phyloP scores from a whole-genome alignment of 2,888 invertebrate species.

The Lobophora halterata region DNA sequence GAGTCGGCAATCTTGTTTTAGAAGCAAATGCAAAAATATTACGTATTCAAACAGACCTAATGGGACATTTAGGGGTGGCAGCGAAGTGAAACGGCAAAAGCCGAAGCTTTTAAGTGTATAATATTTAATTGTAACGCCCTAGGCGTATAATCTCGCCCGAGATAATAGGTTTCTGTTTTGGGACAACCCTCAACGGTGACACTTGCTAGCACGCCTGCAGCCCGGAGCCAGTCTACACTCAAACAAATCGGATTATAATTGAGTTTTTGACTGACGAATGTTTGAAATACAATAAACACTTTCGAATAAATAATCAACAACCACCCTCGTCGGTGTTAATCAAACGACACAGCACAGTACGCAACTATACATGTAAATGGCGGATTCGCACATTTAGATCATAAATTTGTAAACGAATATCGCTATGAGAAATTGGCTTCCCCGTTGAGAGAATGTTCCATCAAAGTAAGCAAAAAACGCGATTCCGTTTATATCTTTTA shows the following conservation, averaged over 20 bases:
- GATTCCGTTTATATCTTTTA: conserved; percentile 81
- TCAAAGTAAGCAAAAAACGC: conserved; percentile 80
- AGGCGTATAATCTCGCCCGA: conserved; percentile 81
- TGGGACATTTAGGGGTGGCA: conserved; percentile 81
- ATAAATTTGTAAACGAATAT: conserved; percentile 72
- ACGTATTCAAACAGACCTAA: conserved; percentile 81
- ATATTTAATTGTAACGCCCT: conserved; percentile 82
- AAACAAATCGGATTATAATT: conserved; percentile 78
- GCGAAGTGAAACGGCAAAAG: conserved; percentile 80
- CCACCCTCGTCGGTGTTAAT: conserved; percentile 7
- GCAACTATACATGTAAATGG: conserved; percentile 43
- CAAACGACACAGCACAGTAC: conserved; percentile 25
- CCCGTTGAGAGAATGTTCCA: conserved; percentile 77
- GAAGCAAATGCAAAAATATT: conserved; percentile 81
- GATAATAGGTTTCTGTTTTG: conserved; percentile 82
- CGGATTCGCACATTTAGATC: conserved; percentile 55
- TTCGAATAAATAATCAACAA: conserved; percentile 21
- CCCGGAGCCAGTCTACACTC: conserved; percentile 69
- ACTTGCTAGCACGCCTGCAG: conserved; percentile 71
- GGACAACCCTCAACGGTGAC: conserved; percentile 76
- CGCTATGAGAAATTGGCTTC: conserved; percentile 75
- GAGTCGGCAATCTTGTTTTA: conserved; percentile 78
- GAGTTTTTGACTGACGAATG: conserved; percentile 68
- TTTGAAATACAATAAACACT: conserved; percentile 37
- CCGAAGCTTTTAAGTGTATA: conserved; percentile 82